A percentile compares a stretch with the other conserved stretches of the same genome.
Evolutionary conservation across 1,140 invertebrate species (phyloP).

Genomic region (Globodera ellingtonae): DNA sequence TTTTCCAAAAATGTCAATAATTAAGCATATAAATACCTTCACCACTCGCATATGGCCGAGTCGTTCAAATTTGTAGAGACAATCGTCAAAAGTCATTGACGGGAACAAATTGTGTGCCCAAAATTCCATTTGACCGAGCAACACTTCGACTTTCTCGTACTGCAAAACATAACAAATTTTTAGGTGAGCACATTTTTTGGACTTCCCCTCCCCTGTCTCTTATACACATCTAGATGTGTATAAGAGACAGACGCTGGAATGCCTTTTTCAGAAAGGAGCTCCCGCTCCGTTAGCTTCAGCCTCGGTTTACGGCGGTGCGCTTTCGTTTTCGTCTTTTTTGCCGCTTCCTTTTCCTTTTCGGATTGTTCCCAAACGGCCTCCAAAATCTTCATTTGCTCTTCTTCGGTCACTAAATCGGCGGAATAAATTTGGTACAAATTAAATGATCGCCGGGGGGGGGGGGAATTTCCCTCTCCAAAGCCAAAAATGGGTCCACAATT

Average conservation of each 20-base stretch:
- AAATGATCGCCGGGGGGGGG: background rate
- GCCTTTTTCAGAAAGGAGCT: constrained; percentile 26
- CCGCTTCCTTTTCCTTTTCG: constrained; percentile 15
- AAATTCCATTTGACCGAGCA: constrained; percentile 41
- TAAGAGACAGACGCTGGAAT: too few relatives aligned
- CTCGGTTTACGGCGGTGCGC: background rate
- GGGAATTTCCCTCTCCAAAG: background rate
- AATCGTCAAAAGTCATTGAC: constrained; percentile 39
- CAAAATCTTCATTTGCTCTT: constrained; percentile 13
- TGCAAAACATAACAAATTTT: constrained; percentile 26
- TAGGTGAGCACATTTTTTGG: too few relatives aligned
- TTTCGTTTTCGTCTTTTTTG: background rate
- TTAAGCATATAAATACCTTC: constrained; percentile 14
- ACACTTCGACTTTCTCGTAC: constrained; percentile 34
- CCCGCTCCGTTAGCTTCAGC: constrained; percentile 28
- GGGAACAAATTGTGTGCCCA: constrained; percentile 40
- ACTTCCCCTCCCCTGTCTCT: too few relatives aligned
- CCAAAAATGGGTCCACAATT: background rate
- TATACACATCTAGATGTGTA: too few relatives aligned
- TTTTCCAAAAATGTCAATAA: background rate
- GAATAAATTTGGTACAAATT: background rate
- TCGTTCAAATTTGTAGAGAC: constrained; percentile 33
- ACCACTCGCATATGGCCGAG: constrained; percentile 37
- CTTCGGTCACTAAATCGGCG: background rate
- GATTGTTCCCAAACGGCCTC: constrained; percentile 35